These are phyloP conservation scores for Leptinotarsa juncta DNA, from an alignment of 2,888 invertebrate genomes.

Conservation along the genomic window DNA sequence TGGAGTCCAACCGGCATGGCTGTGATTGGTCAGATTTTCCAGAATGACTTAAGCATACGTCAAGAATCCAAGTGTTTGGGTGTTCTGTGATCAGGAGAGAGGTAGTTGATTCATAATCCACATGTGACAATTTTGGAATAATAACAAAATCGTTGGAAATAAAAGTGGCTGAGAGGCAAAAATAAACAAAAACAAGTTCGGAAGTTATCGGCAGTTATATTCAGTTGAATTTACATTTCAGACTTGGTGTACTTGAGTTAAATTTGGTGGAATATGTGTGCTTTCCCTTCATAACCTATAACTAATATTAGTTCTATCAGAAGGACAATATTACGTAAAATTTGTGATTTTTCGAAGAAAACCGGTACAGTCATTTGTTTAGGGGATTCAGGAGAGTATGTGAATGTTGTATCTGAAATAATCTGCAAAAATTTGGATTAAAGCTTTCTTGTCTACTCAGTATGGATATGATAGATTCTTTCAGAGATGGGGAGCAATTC, in stretches of 20 bases:
- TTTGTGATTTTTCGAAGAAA: conserved; percentile 22
- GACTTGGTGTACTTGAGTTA: conserved; percentile 26
- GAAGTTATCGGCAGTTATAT: conserved; percentile 27
- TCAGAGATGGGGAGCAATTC: conserved; percentile 68
- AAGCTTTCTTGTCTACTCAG: conserved; percentile 45
- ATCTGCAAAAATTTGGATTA: conserved; percentile 27
- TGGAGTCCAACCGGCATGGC: not conserved
- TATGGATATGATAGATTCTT: conserved; percentile 69
- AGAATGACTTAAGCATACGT: conserved; percentile 25
- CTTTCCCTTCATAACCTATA: conserved; percentile 49
- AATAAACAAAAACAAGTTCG: conserved; percentile 27
- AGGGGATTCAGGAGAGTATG: not conserved
- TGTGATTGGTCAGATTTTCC: not conserved
- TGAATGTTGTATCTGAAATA: conserved; percentile 14
- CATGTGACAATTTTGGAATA: conserved; percentile 52
- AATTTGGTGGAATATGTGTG: conserved; percentile 48
- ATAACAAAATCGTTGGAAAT: conserved; percentile 43
- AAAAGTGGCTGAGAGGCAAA: conserved; percentile 13
- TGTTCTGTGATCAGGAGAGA: conserved; percentile 33
- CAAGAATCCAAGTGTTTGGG: conserved; percentile 3
- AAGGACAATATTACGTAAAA: conserved; percentile 46
- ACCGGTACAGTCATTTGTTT: not conserved
- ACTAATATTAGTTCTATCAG: conserved; percentile 44
- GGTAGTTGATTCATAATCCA: conserved; percentile 53
- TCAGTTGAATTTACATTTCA: conserved; percentile 27